Evolutionary conservation across 2,113 vertebrate genomes (phyloP).

Genomic region (Gopherus evgoodei): DNA sequence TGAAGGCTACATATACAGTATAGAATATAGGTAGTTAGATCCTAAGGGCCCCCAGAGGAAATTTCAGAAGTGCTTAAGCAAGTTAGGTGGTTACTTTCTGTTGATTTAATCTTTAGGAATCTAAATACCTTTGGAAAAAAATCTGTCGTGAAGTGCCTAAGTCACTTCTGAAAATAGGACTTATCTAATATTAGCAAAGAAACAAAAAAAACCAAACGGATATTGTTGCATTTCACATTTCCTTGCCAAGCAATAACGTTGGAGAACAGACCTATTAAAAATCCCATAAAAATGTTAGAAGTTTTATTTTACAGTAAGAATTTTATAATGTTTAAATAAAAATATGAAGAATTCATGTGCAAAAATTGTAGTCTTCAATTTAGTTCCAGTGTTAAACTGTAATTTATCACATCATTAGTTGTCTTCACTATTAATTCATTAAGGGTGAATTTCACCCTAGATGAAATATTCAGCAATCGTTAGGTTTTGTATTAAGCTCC

Average conservation of each 20-base stretch:
- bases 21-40: neutral
- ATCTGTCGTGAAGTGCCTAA: fast-evolving
- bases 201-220: neutral
- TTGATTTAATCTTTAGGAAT: neutral
- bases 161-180: neutral
- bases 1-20: neutral
- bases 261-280: slow-evolving; percentile 20
- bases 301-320: neutral
- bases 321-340: slow-evolving; percentile 26
- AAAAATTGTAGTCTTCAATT: neutral
- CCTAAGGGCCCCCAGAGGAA: neutral
- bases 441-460: neutral
- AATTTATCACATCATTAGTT: slow-evolving; percentile 23
- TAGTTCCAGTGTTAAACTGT: neutral
- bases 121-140: neutral
- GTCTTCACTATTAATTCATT: slow-evolving; percentile 8
- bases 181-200: neutral
- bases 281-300: slow-evolving; percentile 6
- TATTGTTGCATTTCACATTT: neutral
- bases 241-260: slow-evolving; percentile 13
- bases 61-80: neutral
- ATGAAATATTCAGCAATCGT: neutral
- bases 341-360: neutral
- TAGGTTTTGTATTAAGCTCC: slow-evolving; percentile 35
- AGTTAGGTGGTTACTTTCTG: neutral